Percentiles rank a stretch among this genome's conserved stretches.
phyloP scores from a whole-genome alignment of 1,140 invertebrate species.

The Papilio polyxenes region DNA sequence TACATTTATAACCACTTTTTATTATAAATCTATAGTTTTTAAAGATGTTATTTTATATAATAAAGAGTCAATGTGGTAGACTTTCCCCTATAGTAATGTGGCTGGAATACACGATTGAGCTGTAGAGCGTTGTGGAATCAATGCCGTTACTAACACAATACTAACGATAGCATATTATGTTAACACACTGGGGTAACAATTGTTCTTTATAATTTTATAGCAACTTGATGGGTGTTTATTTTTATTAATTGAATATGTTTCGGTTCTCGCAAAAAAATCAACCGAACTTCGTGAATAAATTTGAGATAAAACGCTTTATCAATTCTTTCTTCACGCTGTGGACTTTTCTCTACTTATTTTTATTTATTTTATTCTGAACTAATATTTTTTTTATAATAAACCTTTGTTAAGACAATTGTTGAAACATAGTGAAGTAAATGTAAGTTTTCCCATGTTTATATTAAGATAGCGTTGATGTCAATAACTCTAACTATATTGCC shows the following conservation, averaged over 20 bases:
- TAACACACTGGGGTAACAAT: neutral
- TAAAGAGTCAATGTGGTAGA: constrained; percentile 29
- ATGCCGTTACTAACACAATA: constrained; percentile 23
- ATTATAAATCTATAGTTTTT: neutral
- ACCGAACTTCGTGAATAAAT: neutral
- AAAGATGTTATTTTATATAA: neutral
- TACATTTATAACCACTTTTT: neutral
- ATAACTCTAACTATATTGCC: neutral
- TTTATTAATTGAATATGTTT: neutral
- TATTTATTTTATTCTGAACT: neutral
- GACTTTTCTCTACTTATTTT: neutral
- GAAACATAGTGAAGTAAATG: neutral
- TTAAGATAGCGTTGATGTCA: neutral
- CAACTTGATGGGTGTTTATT: constrained; percentile 3
- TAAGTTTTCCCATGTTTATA: neutral
- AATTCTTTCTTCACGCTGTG: neutral
- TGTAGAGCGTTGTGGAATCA: constrained; percentile 32
- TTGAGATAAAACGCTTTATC: neutral
- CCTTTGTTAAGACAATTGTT: neutral
- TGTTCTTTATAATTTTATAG: neutral
- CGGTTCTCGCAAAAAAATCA: constrained; percentile 4
- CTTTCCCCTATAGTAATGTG: neutral
- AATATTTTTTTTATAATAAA: neutral
- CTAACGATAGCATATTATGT: constrained; percentile 9
- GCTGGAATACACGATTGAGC: constrained; percentile 6